Conservation (phyloP, 2,113 vertebrate genomes). For the Spermophilus dauricus region DNA sequence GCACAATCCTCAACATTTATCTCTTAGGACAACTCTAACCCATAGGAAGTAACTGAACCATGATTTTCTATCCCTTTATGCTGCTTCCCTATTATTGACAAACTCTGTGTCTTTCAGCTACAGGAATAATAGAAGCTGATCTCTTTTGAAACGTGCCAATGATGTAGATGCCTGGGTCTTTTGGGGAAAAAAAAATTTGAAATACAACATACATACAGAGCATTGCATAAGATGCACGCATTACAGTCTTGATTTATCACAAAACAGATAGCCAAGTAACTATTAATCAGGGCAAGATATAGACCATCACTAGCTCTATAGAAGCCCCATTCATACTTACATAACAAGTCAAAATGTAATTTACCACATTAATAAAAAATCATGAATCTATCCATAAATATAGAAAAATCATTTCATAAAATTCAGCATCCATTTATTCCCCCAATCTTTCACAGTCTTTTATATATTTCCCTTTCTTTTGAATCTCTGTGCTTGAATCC, state of each 20-base stretch:
- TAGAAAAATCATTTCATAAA: neutral
- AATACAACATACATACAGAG: neutral
- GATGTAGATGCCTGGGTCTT: neutral
- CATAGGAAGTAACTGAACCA: neutral
- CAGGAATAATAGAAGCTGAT: neutral
- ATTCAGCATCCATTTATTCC: neutral
- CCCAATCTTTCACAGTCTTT: neutral
- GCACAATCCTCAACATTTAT: neutral
- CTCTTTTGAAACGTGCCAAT: neutral
- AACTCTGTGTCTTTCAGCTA: neutral
- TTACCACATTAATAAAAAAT: neutral
- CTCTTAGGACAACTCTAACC: neutral
- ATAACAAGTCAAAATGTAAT: neutral
- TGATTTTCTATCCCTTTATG: too few species aligned
- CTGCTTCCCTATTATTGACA: neutral
- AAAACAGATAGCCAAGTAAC: neutral
- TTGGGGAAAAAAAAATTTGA: slow-evolving; percentile 14
- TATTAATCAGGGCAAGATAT: neutral
- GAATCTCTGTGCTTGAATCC: neutral
- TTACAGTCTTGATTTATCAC: neutral
- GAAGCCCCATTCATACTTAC: neutral
- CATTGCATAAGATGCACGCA: neutral
- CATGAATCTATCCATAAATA: neutral
- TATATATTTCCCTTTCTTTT: neutral
- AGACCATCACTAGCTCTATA: neutral